phyloP scores from a whole-genome alignment of 2,113 vertebrate species.

The Ursus arctos region DNA sequence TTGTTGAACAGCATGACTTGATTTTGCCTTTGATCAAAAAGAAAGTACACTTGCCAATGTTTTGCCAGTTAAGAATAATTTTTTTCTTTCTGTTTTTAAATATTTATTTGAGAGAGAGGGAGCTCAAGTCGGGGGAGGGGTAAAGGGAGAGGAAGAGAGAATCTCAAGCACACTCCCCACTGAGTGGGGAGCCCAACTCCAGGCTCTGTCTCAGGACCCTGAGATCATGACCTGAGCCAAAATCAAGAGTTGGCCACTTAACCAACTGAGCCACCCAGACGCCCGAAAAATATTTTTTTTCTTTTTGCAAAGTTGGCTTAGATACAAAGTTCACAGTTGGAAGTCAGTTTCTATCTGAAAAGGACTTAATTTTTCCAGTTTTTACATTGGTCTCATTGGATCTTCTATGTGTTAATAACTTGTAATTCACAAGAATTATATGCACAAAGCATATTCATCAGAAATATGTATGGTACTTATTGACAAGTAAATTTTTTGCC shows the following conservation, averaged over 20 bases:
- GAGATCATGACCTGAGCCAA: background rate
- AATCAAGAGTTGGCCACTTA: background rate
- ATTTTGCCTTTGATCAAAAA: conserved; percentile 43
- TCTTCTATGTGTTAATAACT: background rate
- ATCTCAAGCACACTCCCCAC: background rate
- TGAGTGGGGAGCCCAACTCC: background rate
- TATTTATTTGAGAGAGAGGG: background rate
- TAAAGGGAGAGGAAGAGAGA: background rate
- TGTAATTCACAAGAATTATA: background rate
- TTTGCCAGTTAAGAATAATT: background rate
- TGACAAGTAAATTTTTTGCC: background rate
- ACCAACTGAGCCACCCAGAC: background rate
- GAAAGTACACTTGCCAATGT: background rate
- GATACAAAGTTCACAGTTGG: background rate
- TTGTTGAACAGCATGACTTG: background rate
- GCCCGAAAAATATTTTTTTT: background rate
- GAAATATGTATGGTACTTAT: background rate
- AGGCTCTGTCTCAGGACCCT: background rate
- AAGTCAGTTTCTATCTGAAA: background rate
- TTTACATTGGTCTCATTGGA: background rate
- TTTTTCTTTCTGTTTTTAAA: background rate
- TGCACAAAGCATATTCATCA: background rate
- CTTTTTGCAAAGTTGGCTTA: background rate
- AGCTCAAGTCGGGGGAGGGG: background rate
- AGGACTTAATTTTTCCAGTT: background rate